Evolutionary conservation across 2,888 invertebrate species (phyloP).

Genomic region (Mythimna albipuncta): DNA sequence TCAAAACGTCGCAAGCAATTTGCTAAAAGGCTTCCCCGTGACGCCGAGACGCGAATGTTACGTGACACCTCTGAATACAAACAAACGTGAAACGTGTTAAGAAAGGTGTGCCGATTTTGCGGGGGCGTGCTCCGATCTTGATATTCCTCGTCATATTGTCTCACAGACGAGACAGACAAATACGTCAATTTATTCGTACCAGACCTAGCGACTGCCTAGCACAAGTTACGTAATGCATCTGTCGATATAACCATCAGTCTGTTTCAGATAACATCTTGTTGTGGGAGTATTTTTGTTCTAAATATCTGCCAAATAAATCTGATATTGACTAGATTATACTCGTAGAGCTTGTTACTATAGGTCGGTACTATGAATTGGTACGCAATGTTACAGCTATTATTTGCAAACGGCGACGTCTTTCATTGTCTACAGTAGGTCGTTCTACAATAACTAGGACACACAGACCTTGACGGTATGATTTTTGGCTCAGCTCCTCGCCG

Average conservation of each 20-base stretch:
- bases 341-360: conserved; percentile 1
- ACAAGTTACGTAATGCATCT: conserved; percentile 39
- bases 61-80: conserved; percentile 74
- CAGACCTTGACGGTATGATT: conserved; percentile 55
- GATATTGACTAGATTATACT: conserved; percentile 18
- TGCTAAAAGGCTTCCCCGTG: conserved; percentile 81
- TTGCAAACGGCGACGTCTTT: conserved; percentile 23
- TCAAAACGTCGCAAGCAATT: conserved; percentile 79
- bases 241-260: conserved; percentile 17
- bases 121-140: conserved; percentile 54
- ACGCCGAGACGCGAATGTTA: conserved; percentile 70
- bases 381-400: conserved; percentile 13
- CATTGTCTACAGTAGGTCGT: conserved; percentile 33
- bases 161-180: conserved; percentile 38
- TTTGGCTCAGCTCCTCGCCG: conserved; percentile 58
- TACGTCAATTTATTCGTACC: conserved; percentile 44
- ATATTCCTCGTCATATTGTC: conserved; percentile 53
- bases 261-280: conserved; percentile 1
- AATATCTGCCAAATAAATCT: conserved; percentile 22
- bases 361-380: conserved; percentile 3
- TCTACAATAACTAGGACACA: conserved; percentile 52
- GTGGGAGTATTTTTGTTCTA: conserved; percentile 15
- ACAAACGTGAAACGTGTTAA: conserved; percentile 66
- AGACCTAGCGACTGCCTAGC: conserved; percentile 1
- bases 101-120: conserved; percentile 71